Percentiles rank a stretch among this genome's conserved stretches.
Evolutionary conservation across 2,888 invertebrate genomes (phyloP).

Genomic region (Philereme transversata): DNA sequence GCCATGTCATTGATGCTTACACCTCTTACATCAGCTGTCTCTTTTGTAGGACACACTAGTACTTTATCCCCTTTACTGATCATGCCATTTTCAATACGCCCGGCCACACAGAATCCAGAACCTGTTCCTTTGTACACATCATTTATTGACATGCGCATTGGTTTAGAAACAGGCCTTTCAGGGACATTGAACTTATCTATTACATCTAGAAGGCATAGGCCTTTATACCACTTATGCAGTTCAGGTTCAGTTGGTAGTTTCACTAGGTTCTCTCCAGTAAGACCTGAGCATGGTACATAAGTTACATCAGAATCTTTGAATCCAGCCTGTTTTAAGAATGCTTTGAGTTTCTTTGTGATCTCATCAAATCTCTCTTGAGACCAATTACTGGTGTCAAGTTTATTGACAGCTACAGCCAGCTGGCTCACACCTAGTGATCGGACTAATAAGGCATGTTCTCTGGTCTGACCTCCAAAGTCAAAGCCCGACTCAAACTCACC

Average conservation of each 20-base stretch:
- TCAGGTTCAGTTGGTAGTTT: conserved; percentile 86
- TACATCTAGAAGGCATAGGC: conserved; percentile 92
- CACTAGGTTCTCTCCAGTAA: conserved; percentile 97
- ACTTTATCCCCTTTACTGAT: conserved; percentile 94
- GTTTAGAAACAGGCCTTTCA: conserved; percentile 93
- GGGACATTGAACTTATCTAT: conserved; percentile 95
- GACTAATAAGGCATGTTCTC: conserved; percentile 98
- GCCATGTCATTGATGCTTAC: conserved; percentile 88
- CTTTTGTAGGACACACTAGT: conserved; percentile 92
- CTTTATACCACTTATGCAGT: conserved; percentile 90
- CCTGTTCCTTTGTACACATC: conserved; percentile 97
- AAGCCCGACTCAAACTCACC: conserved; percentile 99
- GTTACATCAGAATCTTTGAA: conserved; percentile 94
- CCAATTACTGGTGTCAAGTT: conserved; percentile 98
- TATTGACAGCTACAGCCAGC: conserved; percentile 97
- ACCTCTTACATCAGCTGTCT: conserved; percentile 92
- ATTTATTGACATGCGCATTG: conserved; percentile 95
- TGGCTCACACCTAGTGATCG: conserved; percentile 95
- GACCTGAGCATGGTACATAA: conserved; percentile 97
- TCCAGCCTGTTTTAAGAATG: conserved; percentile 95
- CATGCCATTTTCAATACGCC: conserved; percentile 95
- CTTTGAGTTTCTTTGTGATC: conserved; percentile 91
- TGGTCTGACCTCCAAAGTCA: conserved; percentile 98
- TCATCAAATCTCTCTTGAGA: conserved; percentile 95
- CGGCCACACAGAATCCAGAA: conserved; percentile 95